Evolutionary conservation across 2,113 vertebrate genomes (phyloP), one percentile per base, ranked within the genome.

Genomic region (Rafetus swinhoei): DNA sequence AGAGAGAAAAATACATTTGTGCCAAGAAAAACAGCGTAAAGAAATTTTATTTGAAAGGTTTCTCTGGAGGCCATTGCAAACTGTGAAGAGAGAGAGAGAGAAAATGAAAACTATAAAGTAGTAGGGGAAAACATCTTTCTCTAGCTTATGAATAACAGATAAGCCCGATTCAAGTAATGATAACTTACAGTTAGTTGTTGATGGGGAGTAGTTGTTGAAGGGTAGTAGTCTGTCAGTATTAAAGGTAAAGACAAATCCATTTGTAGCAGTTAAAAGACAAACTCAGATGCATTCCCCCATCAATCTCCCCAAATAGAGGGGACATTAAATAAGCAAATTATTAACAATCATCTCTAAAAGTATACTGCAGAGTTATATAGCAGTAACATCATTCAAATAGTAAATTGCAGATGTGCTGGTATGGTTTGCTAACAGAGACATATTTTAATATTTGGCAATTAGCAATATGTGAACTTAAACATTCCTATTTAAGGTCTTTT

Each of bases 91-190:
- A 9, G 54, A 45, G 45, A 45, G 45, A 45, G 45, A 45, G 45
- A 45, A 16, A 0, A 15, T 81, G 59, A 72, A 55, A 74, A n/a
- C n/a, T 15, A 81, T 82, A 76, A 80, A 74, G 72, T 52, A 79
- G 35, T 29, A 39, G 57, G 62, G 54, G 54, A 93, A 96, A 96
- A 87, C 86, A 93, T 93, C 89, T 92, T 91, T 89, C 89, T 95
- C 86, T 86, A 96, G 89, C 76, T 94, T 96, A 95, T 95, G 94
- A 95, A 96, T 95, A 95, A 95, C 93, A 93, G 89, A 96, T 94
- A 96, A 95, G 96, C 80, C 93, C 94, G 89, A 92, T 95, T 93
- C 87, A 85, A 21, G 86, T 92, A 95, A 93, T 90, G 90, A 91
- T 83, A 96, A 90, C 85, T 83, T 90, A 90, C 45, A 76, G n/a